Evolutionary conservation across 1,140 invertebrate genomes (phyloP).

Genomic region (Bactericera cockerelli): DNA sequence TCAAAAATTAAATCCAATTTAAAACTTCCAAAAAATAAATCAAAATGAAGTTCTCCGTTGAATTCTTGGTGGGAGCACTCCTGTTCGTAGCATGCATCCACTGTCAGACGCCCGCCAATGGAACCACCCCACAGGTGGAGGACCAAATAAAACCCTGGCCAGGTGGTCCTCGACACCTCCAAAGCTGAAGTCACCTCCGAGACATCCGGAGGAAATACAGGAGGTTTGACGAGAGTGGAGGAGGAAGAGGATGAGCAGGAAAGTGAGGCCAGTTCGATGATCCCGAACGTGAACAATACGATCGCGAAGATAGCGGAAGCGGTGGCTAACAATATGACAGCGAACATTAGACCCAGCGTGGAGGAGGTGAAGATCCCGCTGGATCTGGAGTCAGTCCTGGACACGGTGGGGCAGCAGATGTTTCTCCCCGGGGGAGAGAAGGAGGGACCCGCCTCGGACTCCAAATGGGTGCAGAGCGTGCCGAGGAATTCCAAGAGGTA

Average conservation of each 20-base stretch:
- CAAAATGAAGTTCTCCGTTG: neutral
- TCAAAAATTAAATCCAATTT: neutral
- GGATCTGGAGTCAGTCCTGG: neutral
- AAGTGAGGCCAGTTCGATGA: too few relatives aligned
- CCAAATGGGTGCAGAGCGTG: constrained; percentile 2
- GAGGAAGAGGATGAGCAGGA: neutral
- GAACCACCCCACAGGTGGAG: neutral
- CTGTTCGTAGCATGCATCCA: neutral
- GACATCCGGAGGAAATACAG: neutral
- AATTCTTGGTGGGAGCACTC: neutral
- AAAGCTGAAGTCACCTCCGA: neutral
- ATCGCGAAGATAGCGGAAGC: neutral
- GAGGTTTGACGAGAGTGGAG: neutral
- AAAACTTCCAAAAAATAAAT: neutral
- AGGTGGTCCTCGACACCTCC: neutral
- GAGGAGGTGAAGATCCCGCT: neutral
- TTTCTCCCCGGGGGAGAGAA: neutral
- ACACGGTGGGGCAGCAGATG: neutral
- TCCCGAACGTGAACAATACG: neutral
- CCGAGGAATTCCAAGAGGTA: neutral
- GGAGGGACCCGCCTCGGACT: neutral
- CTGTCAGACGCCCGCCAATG: neutral
- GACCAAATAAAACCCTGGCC: neutral
- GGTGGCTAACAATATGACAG: neutral
- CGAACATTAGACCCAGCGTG: neutral